Conservation (phyloP, 2,888 invertebrate species). For the Melinopterus prodromus region DNA sequence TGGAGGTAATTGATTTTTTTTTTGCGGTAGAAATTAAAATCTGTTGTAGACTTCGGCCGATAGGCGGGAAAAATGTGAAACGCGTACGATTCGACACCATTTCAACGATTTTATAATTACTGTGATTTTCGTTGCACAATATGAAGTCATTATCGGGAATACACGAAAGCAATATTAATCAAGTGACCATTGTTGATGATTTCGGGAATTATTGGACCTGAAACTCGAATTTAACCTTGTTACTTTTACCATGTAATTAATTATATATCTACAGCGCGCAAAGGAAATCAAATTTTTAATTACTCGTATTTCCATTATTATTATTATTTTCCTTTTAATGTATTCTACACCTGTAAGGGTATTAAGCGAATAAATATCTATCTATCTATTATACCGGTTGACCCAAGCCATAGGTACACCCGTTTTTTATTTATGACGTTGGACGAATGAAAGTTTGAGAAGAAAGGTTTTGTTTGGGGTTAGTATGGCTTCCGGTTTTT, state of each 20-base stretch:
- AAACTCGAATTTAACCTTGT: neutral
- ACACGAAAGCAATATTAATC: constrained; percentile 4
- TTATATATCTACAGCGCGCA: neutral
- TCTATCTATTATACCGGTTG: no score
- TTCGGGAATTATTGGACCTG: neutral
- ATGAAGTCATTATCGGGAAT: neutral
- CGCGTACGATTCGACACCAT: neutral
- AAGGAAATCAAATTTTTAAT: no score
- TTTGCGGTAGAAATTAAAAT: neutral
- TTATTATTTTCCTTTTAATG: no score
- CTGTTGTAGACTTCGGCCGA: neutral
- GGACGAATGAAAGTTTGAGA: no score
- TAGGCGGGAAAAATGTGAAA: neutral
- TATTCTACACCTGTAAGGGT: no score
- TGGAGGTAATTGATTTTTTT: neutral
- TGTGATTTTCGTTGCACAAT: neutral
- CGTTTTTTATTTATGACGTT: no score
- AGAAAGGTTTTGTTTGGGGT: no score
- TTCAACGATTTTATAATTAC: neutral
- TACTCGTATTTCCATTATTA: no score
- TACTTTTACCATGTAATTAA: neutral
- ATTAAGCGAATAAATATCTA: no score
- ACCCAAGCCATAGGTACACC: no score
- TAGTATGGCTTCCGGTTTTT: no score
- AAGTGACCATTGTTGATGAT: neutral